Evolutionary conservation across 2,797 vertebrate species (phyloP), one percentile per base, ranked within the genome.

Genomic region (Zenarchopterus dispar): DNA sequence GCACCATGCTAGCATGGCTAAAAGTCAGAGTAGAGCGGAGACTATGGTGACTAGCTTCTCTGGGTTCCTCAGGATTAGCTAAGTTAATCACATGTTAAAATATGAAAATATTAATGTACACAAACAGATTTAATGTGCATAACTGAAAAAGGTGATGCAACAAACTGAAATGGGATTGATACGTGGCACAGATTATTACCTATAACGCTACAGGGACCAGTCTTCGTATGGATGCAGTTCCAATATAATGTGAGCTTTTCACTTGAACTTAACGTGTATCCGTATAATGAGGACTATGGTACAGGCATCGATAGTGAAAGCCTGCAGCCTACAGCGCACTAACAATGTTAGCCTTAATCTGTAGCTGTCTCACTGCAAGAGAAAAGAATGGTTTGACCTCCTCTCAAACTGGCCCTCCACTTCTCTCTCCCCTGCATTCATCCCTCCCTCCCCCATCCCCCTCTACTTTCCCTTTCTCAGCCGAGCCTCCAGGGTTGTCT

Each of bases 401-500:
- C 57, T 80, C 74, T 78, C 52, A 77, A 74, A 78, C 70, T 67
- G 64, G 53, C 73, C 60, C 61, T 67, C n/a, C 70, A 52, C 75
- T 66, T 66, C 52, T 53, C 62, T 24, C 47, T 57, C 61, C 65
- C 68, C 67, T 80, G 51, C 55, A 61, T 71, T 70, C 52, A 39
- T 13, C 33, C 9, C 33, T 36, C 33, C 36, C 36, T 68, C 81
- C 81, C 67, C 70, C 78, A 74, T 77, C 70, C 77, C 58, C 77
- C 78, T 75, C 43, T 69, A 55, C 33, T 65, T 61, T 76, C 64
- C 78, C 62, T 75, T 60, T 81, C 70, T 68, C 56, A 69, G 49
- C 61, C 31, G 10, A 86, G 80, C 87, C 88, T 86, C 68, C 80
- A 70, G 86, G 89, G 84, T 53, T 77, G 84, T 80, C 70, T 81